These are phyloP conservation scores for Ostrea edulis DNA, from an alignment of 1,140 invertebrate genomes.

Conservation along the genomic window DNA sequence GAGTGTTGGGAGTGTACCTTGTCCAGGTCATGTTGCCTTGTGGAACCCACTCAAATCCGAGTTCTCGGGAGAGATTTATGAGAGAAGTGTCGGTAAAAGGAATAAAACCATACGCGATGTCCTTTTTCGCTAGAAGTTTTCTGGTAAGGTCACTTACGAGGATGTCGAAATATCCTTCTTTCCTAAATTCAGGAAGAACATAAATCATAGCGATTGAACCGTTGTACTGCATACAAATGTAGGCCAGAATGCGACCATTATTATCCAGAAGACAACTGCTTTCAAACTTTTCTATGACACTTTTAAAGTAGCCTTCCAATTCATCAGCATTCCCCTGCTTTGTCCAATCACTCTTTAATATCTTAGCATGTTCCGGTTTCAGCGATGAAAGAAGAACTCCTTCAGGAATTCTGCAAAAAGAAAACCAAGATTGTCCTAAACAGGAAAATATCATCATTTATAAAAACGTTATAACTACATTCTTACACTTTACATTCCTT, in stretches of 20 bases:
- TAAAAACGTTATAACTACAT: not conserved
- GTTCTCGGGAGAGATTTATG: slow-evolving; percentile 60
- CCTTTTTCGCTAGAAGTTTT: slow-evolving; percentile 62
- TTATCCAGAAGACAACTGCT: slow-evolving; percentile 64
- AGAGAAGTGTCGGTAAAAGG: slow-evolving; percentile 61
- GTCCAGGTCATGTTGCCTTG: slow-evolving; percentile 72
- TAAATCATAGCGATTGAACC: slow-evolving; percentile 70
- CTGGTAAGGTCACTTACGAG: slow-evolving; percentile 65
- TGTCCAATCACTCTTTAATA: slow-evolving; percentile 61
- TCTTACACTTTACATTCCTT: no score
- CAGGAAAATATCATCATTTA: not conserved
- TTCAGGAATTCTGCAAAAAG: slow-evolving; percentile 59
- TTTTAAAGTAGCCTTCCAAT: slow-evolving; percentile 63
- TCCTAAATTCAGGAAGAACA: slow-evolving; percentile 63
- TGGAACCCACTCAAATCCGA: slow-evolving; percentile 70
- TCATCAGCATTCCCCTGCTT: slow-evolving; percentile 58
- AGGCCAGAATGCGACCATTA: slow-evolving; percentile 66
- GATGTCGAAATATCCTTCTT: slow-evolving; percentile 63
- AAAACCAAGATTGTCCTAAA: not conserved
- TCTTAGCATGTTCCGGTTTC: slow-evolving; percentile 56
- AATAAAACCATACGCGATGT: slow-evolving; percentile 66
- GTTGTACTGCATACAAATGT: slow-evolving; percentile 71
- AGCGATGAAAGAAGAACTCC: slow-evolving; percentile 59
- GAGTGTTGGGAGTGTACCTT: slow-evolving; percentile 51
- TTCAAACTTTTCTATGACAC: slow-evolving; percentile 66